phyloP scores from a whole-genome alignment of 2,113 vertebrate genomes.

The Fregata magnificens region DNA sequence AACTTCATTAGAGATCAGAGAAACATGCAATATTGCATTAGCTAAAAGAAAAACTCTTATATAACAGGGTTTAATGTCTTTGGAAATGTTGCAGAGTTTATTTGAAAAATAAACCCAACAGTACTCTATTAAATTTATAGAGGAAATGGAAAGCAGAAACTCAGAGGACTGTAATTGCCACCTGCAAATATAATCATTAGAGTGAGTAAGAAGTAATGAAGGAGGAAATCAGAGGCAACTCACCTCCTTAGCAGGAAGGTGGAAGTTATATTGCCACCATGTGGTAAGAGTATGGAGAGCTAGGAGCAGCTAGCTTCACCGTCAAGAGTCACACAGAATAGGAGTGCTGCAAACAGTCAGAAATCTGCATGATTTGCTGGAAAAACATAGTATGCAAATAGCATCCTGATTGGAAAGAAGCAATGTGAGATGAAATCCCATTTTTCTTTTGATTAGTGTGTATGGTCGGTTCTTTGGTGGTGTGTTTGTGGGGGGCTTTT shows the following conservation, averaged over 20 bases:
- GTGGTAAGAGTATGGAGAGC: background rate
- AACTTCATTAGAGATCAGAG: constrained; percentile 25
- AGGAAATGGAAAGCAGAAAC: constrained; percentile 37
- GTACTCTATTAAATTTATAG: constrained; percentile 25
- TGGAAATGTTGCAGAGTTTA: constrained; percentile 37
- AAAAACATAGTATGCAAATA: background rate
- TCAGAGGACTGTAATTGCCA: constrained; percentile 1
- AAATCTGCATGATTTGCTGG: background rate
- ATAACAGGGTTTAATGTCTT: background rate
- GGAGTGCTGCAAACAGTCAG: background rate
- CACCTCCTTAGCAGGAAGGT: background rate
- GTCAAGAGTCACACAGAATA: background rate
- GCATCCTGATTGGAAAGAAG: background rate
- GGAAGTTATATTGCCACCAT: constrained; percentile 39
- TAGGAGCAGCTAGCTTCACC: background rate
- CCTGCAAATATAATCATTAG: constrained; percentile 24
- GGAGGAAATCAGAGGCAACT: background rate
- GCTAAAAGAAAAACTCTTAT: background rate
- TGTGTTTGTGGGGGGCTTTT: background rate
- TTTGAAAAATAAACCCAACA: constrained; percentile 50
- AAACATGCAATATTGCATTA: constrained; percentile 29
- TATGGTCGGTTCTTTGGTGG: background rate
- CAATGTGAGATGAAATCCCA: background rate
- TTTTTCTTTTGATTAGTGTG: constrained; percentile 1
- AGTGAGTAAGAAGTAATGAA: background rate